Conservation (phyloP, 2,797 vertebrate genomes). For the Phrynocephalus guinanensis region DNA sequence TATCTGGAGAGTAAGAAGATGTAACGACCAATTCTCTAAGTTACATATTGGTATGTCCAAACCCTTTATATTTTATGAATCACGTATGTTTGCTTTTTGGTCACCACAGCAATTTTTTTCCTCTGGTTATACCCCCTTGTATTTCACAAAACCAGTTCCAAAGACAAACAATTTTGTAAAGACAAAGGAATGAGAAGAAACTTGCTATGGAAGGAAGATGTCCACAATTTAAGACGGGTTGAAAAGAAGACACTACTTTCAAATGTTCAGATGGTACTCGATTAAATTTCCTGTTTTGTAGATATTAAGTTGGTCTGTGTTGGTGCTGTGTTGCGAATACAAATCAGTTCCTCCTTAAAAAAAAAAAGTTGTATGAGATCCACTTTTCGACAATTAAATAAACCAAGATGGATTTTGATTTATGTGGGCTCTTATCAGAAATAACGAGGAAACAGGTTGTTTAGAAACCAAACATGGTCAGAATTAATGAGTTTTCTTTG, state of each 20-base stretch:
- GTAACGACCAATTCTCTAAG: no score
- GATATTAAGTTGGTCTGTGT: conserved; percentile 14
- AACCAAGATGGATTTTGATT: conserved; percentile 47
- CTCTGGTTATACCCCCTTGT: conserved; percentile 46
- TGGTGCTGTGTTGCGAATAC: conserved; percentile 7
- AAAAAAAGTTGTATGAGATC: neutral
- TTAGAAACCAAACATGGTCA: neutral
- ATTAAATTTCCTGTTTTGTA: conserved; percentile 48
- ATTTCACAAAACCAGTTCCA: conserved; percentile 68
- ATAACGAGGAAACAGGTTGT: neutral
- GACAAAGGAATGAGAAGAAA: conserved; percentile 74
- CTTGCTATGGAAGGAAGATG: conserved; percentile 47
- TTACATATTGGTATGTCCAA: no score
- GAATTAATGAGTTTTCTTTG: neutral
- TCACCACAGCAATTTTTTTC: conserved; percentile 41
- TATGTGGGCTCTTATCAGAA: conserved; percentile 48
- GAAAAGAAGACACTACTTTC: conserved; percentile 58
- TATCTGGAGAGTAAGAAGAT: no score
- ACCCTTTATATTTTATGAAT: no score
- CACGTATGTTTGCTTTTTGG: conserved; percentile 27
- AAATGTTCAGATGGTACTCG: conserved; percentile 72
- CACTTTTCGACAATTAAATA: conserved; percentile 20
- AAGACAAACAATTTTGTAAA: conserved; percentile 78
- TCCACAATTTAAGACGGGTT: conserved; percentile 60
- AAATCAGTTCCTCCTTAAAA: conserved; percentile 30